phyloP scores from a whole-genome alignment of 30 jellyfish, hydroid and myxozoan species.

The Chrysaora quinquecirrha region DNA sequence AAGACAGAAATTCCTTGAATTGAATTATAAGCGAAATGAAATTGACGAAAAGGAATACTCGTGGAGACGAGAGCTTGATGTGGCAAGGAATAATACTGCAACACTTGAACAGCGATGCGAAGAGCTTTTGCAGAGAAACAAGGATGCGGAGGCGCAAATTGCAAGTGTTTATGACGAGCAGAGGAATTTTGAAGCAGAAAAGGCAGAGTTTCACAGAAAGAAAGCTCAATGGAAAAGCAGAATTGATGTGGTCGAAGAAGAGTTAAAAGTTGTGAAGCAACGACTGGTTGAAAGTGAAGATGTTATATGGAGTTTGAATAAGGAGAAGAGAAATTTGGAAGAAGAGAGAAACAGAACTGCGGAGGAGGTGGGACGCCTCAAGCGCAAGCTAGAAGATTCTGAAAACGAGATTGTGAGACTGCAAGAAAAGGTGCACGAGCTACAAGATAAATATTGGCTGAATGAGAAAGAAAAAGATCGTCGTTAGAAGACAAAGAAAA shows the following conservation, averaged over 20 bases:
- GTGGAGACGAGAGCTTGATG: constrained; percentile 53
- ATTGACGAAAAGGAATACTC: constrained; percentile 37
- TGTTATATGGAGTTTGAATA: constrained; percentile 39
- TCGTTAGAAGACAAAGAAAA: constrained; percentile 34
- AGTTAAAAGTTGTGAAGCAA: constrained; percentile 17
- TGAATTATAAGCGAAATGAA: constrained; percentile 34
- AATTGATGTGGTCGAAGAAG: constrained; percentile 34
- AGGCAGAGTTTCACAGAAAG: constrained; percentile 3
- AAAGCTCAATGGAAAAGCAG: constrained; percentile 33
- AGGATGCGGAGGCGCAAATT: constrained; percentile 11
- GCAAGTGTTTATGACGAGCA: constrained; percentile 18
- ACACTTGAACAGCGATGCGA: constrained; percentile 55
- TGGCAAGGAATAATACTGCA: constrained; percentile 29
- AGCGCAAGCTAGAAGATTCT: constrained; percentile 30
- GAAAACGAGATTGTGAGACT: constrained; percentile 24
- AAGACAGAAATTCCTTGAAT: constrained; percentile 53
- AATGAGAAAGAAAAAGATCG: constrained; percentile 32
- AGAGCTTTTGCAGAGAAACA: constrained; percentile 13
- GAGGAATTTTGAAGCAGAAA: neutral
- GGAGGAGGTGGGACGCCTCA: constrained; percentile 40
- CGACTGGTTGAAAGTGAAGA: constrained; percentile 44
- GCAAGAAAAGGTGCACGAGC: constrained; percentile 40
- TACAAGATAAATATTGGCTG: constrained; percentile 39
- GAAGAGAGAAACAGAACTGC: constrained; percentile 25
- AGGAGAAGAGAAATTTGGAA: constrained; percentile 25